phyloP scores from a whole-genome alignment of 2,888 invertebrate genomes.

The Andrena flavipes region DNA sequence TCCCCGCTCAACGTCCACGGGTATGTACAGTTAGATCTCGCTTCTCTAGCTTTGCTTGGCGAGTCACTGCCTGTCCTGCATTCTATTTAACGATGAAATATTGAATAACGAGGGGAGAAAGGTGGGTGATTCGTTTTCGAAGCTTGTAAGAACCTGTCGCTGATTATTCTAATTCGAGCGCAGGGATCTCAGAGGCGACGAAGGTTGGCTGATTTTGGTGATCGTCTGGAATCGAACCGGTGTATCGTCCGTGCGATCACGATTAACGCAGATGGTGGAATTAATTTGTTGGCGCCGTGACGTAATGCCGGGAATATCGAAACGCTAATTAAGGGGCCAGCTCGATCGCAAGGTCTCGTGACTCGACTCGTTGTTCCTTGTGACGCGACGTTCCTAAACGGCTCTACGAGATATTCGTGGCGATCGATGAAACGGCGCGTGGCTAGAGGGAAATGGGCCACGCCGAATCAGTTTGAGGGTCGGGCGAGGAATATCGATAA shows the following conservation, averaged over 20 bases:
- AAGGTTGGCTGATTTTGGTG: not conserved
- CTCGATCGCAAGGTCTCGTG: constrained; percentile 19
- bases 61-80: not conserved
- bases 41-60: constrained; percentile 2
- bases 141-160: too few relatives aligned
- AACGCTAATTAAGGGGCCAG: constrained; percentile 4
- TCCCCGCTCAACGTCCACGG: constrained; percentile 31
- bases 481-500: not conserved
- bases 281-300: constrained; percentile 14
- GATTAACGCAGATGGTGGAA: constrained; percentile 13
- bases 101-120: too few relatives aligned
- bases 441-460: not conserved
- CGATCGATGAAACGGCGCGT: not conserved
- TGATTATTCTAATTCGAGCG: too few relatives aligned
- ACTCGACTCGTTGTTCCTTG: constrained; percentile 7
- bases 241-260: not conserved
- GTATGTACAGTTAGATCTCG: constrained; percentile 71
- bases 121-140: too few relatives aligned
- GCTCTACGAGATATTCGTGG: not conserved
- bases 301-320: constrained; percentile 17
- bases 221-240: too few relatives aligned
- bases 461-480: not conserved
- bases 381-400: constrained; percentile 10
- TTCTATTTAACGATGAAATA: not conserved
- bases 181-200: not conserved